Evolutionary conservation across 2,113 vertebrate species (phyloP), one percentile per base, ranked within the genome.

Genomic region (Columba janthina): DNA sequence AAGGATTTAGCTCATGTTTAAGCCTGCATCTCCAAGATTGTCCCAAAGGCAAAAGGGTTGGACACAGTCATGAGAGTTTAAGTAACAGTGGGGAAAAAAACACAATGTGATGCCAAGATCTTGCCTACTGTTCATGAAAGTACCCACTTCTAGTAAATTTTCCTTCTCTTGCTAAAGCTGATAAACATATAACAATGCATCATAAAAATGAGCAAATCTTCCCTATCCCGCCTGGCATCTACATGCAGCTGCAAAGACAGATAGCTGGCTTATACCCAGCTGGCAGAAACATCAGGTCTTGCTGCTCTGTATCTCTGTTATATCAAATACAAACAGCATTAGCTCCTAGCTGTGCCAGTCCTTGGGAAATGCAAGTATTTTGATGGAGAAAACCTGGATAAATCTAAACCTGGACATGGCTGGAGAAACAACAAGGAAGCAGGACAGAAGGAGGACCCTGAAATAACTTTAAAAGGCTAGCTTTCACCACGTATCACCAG

Each of bases 171-270:
- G 64, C 60, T 83, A 19, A 51, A 95, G 90, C 78, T 94, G 91
- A 96, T 95, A 96, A 95, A 88, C 53, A 31, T 26, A 10, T 36
- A 96, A 94, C 74, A 95, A 83, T 77, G 29, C 46, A 67, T 74
- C 51, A 36, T 16, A 91, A 95, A 96, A 94, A 83, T 29, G 66
- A 88, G 42, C 0, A 5, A 93, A 71, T 80, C 85, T 90, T 82
- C 46, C 32, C 57, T 75, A 82, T 85, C 81, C 80, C 75, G 32
- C 13, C 73, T 88, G 75, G 69, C 38, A 94, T 93, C 81, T 94
- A 74, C 75, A 77, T 42, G 85, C 85, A 95, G 93, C 93, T 96
- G 94, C 92, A 91, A 72, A 91, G 78, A 88, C 7, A 96, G 96
- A 96, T 85, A 96, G 82, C 0, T 0, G 82, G 82, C 57, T 94